phyloP scores from a whole-genome alignment of 2,888 invertebrate genomes.

The Meiosimyza platycephala region DNA sequence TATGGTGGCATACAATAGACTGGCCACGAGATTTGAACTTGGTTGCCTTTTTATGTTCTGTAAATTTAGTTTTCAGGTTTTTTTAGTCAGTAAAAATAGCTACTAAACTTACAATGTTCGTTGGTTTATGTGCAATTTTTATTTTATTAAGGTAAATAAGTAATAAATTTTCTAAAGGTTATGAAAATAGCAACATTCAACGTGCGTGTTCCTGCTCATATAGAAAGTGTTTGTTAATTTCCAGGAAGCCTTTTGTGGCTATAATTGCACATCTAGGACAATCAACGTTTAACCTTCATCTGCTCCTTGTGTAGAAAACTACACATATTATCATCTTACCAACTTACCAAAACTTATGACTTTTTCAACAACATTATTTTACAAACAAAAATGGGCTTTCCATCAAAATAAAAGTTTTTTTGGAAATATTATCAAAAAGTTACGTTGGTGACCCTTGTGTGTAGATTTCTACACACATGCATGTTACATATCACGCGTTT shows the following conservation, averaged over 20 bases:
- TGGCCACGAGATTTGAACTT: slow-evolving; percentile 18
- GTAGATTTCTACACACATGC: too few species aligned
- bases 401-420: too few species aligned
- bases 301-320: too few species aligned
- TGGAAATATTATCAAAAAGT: too few species aligned
- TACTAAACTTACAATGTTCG: background rate
- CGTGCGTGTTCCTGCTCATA: background rate
- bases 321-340: too few species aligned
- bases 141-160: slow-evolving; percentile 8
- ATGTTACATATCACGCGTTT: too few species aligned
- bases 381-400: too few species aligned
- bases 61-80: slow-evolving; percentile 21
- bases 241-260: slow-evolving; percentile 2
- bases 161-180: background rate
- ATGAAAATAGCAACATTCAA: background rate
- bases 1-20: slow-evolving; percentile 15
- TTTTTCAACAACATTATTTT: too few species aligned
- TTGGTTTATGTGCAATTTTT: background rate
- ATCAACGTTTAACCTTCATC: too few species aligned
- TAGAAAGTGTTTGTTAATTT: background rate
- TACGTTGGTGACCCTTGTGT: too few species aligned
- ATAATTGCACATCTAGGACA: background rate
- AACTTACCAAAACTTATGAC: too few species aligned
- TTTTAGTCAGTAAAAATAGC: slow-evolving; percentile 40
- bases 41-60: slow-evolving; percentile 34